Percentiles rank a stretch among this genome's conserved stretches.
phyloP scores from a whole-genome alignment of 1,140 invertebrate species.

The Platyscapa corneri region DNA sequence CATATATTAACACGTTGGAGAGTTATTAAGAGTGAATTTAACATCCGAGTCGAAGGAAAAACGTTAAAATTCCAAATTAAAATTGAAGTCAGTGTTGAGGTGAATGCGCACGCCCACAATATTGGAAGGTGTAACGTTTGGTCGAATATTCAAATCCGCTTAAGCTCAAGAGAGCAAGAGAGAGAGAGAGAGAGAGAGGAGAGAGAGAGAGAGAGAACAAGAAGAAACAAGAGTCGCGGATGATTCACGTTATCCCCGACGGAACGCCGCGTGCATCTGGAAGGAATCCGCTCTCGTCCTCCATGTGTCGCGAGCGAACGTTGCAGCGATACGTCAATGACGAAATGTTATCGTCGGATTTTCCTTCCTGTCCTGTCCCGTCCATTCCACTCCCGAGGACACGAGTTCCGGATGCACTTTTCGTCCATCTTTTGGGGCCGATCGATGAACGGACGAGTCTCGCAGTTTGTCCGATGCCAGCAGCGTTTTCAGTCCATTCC shows the following conservation, averaged over 20 bases:
- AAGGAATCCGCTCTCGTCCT: background rate
- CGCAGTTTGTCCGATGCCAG: background rate
- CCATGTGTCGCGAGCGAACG: background rate
- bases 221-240: background rate
- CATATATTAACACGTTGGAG: too few relatives aligned
- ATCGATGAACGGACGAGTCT: background rate
- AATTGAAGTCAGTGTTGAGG: background rate
- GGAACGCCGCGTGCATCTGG: background rate
- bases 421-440: background rate
- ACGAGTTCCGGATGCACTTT: background rate
- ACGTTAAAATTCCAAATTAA: too few relatives aligned
- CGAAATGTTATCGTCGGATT: background rate
- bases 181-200: background rate
- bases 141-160: background rate
- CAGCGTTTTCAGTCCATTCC: background rate
- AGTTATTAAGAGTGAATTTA: background rate
- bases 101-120: background rate
- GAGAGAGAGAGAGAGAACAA: background rate
- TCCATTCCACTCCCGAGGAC: background rate
- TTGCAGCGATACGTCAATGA: conserved; percentile 1
- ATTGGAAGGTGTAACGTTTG: background rate
- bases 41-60: background rate
- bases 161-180: background rate
- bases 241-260: conserved; percentile 8
- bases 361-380: background rate